Base-by-base conservation (phyloP, 2,888 invertebrate species). In the Gonocerus acuteangulatus region DNA sequence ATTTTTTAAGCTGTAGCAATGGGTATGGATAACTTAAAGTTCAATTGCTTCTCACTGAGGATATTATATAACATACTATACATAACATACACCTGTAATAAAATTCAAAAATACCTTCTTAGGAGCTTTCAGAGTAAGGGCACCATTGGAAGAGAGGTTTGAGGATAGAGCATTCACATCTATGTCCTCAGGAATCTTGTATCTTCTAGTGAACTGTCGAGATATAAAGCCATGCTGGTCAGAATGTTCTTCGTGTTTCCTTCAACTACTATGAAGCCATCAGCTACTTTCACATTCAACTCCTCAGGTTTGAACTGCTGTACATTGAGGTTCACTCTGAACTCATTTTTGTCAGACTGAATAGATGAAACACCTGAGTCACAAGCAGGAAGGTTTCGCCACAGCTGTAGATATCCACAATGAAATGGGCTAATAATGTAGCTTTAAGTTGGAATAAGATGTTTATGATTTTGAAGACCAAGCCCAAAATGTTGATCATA, bases 221-320 rank as follows among this genome's bases (percentile, higher is more conserved):
- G 73, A 71, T 48, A 76, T 69, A 61, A 69, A 71, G 1, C 75
- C 75, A 66, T 73, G 73, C 52, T 75, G 72, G 59, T 75, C 75
- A 4, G 67, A 66, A 42, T 71, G 70, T 62, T 76, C 75, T 62
- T 74, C 73, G 67, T 76, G 76, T 64, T 73, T 23, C 74, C 75
- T 36, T 74, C 73, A 3, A 76, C 70, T 1, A 73, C 69, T 4
- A 76, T 67, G 62, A 67, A 69, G 58, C 72, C 71, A 62, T 74
- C 74, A 1, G 72, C 72, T 1, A 73, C 72, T 63, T 74, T 75
- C 13, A 76, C 73, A 1, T 70, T 70, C 7, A 76, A 69, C 66
- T 76, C 75, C 3, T 74, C 73, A 0, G 75, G 75, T 47, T 69
- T 70, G 69, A 75, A 76, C 59, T 74, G 73, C 27, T 71, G 72